Base-by-base conservation (phyloP, 2,113 vertebrate genomes). In the Halcyon senegalensis region DNA sequence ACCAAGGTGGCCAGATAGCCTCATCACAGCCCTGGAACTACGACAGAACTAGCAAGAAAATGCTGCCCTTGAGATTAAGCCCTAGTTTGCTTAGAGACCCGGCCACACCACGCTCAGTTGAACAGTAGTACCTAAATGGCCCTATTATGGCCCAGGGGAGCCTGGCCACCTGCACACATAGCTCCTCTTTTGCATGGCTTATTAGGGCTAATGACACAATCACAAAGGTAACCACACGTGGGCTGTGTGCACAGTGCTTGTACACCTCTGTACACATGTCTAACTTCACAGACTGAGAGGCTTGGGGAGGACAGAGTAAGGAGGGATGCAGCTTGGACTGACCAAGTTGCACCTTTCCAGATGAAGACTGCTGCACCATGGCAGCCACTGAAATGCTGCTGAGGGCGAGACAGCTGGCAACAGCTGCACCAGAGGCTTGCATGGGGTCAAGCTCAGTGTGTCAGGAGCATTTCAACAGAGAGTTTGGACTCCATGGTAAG, bases 201-300 rank as follows among this genome's bases (percentile, higher is more conserved):
- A 10, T 39, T 35, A 64, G 3, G 4, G 30, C 58, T 78, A 78
- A 55, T 39, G 56, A 73, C 44, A 67, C 20, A 41, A 11, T 5
- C 64, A 62, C 1, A 0, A n/a, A 70, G 18, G 20, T 43, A 72
- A 35, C 23, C 58, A n/a, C 11, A 3, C 0, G 3, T 9, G 20
- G 25, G 17, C 46, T 62, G 44, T 8, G 4, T 3, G 17, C 7
- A 27, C 24, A 43, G 21, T 1, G 1, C n/a, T 14, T 14, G 8
- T 12, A 37, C 20, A 20, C 44, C 27, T 53, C 30, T 14, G 14
- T 41, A 43, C 13, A 35, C 13, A 16, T 1, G 3, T 51, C 33
- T 44, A 31, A 33, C 28, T 11, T 56, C 2, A 1, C 44, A 88
- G 24, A 39, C 0, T 28, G 31, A n/a, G 35, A 60, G 58, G n/a